Percentiles rank a stretch among this genome's conserved stretches.
Evolutionary conservation across 2,113 vertebrate genomes (phyloP).

Genomic region (Tragelaphus scriptus): DNA sequence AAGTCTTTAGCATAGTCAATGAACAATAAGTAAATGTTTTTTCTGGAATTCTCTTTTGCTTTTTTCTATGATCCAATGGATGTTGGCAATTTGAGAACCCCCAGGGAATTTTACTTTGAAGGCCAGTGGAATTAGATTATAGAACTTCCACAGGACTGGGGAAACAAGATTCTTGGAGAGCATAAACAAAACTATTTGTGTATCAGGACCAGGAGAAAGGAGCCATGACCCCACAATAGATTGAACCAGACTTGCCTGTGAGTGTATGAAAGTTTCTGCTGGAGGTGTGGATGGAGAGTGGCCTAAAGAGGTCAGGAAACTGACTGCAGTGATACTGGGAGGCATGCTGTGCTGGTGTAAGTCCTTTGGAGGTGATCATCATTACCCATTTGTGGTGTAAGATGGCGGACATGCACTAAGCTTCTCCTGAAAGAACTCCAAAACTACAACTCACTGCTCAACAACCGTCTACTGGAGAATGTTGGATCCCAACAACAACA

Average conservation of each 20-base stretch:
- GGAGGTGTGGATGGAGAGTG: background rate
- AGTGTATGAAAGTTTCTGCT: background rate
- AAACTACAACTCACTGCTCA: background rate
- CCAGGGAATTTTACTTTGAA: background rate
- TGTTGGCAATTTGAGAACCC: background rate
- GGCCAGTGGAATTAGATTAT: background rate
- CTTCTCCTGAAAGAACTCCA: background rate
- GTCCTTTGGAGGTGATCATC: background rate
- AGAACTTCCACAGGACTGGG: background rate
- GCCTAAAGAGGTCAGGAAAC: background rate
- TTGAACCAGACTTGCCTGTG: background rate
- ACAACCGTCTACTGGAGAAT: background rate
- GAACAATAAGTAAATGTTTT: background rate
- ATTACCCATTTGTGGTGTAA: background rate
- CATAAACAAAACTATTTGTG: background rate
- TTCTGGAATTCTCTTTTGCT: background rate
- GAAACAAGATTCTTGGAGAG: background rate
- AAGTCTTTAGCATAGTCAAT: background rate
- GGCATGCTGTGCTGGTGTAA: background rate
- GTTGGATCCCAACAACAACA: background rate
- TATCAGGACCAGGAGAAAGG: background rate
- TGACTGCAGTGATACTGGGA: background rate
- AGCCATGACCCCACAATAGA: background rate
- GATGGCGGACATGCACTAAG: background rate
- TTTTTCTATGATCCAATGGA: background rate